These are phyloP conservation scores for Troides aeacus DNA, from an alignment of 2,888 invertebrate species.

Conservation along the genomic window DNA sequence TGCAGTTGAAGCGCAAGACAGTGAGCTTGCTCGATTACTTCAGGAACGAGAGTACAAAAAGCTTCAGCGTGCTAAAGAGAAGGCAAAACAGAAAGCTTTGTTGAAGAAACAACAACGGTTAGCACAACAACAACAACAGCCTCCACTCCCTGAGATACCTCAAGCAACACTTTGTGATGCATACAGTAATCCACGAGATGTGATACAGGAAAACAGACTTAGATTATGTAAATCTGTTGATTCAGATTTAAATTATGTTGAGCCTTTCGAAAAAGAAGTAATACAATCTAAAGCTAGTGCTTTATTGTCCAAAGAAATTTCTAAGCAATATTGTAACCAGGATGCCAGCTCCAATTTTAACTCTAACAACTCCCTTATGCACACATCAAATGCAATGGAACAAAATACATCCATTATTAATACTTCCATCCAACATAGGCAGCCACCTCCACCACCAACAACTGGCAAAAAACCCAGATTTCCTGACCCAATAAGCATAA, in stretches of 20 bases:
- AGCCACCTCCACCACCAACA: slow-evolving; percentile 67
- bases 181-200: slow-evolving; percentile 70
- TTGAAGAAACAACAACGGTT: slow-evolving; percentile 68
- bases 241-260: slow-evolving; percentile 73
- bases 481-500: slow-evolving; percentile 71
- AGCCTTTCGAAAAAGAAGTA: slow-evolving; percentile 74
- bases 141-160: slow-evolving; percentile 38
- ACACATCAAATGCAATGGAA: slow-evolving; percentile 54
- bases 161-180: slow-evolving; percentile 69
- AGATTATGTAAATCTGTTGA: slow-evolving; percentile 73
- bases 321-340: slow-evolving; percentile 62
- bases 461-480: slow-evolving; percentile 71
- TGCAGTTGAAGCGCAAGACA: slow-evolving; percentile 75
- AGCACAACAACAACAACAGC: slow-evolving; percentile 50
- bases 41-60: slow-evolving; percentile 75
- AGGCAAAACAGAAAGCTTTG: slow-evolving; percentile 70
- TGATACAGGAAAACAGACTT: slow-evolving; percentile 64
- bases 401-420: slow-evolving; percentile 40
- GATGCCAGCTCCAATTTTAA: slow-evolving; percentile 51
- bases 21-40: slow-evolving; percentile 66
- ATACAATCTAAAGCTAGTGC: slow-evolving; percentile 74
- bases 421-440: slow-evolving; percentile 56
- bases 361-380: slow-evolving; percentile 50
- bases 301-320: slow-evolving; percentile 65
- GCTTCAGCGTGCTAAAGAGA: slow-evolving; percentile 71